Evolutionary conservation across 1,140 invertebrate genomes (phyloP).

Genomic region (Sycophila sp.): DNA sequence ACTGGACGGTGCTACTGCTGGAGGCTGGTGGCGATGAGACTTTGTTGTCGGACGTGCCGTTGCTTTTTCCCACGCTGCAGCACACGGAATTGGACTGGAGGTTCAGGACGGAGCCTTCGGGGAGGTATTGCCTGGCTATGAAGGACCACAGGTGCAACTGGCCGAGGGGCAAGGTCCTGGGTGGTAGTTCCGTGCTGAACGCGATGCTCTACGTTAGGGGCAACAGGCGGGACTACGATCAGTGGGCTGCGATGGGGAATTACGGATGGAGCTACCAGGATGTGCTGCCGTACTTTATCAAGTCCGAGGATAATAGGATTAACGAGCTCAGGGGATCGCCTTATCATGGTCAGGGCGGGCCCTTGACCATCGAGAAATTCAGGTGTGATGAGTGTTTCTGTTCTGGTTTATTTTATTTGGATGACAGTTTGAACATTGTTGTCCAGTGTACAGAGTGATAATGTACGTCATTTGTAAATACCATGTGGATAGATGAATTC

Average conservation of each 20-base stretch:
- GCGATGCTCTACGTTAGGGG: constrained; percentile 91
- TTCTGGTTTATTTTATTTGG: too few species aligned
- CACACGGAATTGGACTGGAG: constrained; percentile 81
- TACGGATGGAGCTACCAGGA: constrained; percentile 79
- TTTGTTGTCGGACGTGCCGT: constrained; percentile 77
- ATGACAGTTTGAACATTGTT: too few species aligned
- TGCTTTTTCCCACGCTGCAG: constrained; percentile 79
- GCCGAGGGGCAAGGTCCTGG: constrained; percentile 81
- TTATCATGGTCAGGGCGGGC: constrained; percentile 77
- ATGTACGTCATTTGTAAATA: too few species aligned
- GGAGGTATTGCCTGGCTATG: constrained; percentile 74
- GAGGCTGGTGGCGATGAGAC: constrained; percentile 86
- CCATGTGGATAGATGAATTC: too few species aligned
- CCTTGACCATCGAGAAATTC: constrained; percentile 71
- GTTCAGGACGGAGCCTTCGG: constrained; percentile 78
- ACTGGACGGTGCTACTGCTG: constrained; percentile 79
- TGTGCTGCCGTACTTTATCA: constrained; percentile 85
- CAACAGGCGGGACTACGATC: constrained; percentile 85
- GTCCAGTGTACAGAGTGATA: too few species aligned
- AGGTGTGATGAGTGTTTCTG: constrained; percentile 32
- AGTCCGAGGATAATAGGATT: constrained; percentile 77
- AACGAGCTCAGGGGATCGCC: constrained; percentile 67
- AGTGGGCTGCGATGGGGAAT: constrained; percentile 80
- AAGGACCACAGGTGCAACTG: constrained; percentile 72
- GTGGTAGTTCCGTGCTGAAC: constrained; percentile 86